phyloP scores from a whole-genome alignment of 1,140 invertebrate genomes.

The Trinorchestia longiramus region DNA sequence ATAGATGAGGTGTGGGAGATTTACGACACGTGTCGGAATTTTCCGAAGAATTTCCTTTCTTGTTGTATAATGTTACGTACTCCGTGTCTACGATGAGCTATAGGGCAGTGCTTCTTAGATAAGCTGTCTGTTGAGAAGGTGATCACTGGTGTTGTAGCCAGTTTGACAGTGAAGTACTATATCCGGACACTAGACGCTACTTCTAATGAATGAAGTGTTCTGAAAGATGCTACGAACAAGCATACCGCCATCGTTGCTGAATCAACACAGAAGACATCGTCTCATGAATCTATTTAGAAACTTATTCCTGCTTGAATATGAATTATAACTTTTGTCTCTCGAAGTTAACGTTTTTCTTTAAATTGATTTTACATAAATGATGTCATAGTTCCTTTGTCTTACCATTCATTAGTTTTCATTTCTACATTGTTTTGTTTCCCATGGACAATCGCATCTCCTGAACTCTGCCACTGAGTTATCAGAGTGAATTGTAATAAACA shows the following conservation, averaged over 20 bases:
- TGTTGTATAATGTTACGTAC: neutral
- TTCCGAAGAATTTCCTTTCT: neutral
- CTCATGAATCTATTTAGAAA: no score
- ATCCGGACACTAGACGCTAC: neutral
- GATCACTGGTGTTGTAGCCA: neutral
- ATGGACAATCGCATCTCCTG: no score
- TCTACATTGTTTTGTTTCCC: no score
- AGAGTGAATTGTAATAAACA: no score
- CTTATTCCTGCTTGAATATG: neutral
- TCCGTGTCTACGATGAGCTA: neutral
- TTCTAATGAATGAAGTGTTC: neutral
- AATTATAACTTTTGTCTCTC: neutral
- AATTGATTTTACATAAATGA: neutral
- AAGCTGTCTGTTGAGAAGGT: neutral
- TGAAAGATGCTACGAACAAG: neutral
- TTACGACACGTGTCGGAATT: neutral
- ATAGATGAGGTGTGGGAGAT: neutral
- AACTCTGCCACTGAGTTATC: no score
- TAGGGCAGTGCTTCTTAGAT: neutral
- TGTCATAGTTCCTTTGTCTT: neutral
- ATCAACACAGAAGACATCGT: no score
- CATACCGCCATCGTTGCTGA: neutral
- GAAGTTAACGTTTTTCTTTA: no score
- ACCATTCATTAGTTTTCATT: neutral
- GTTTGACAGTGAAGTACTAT: neutral